These are phyloP conservation scores for Nothoprocta pentlandii DNA, from an alignment of 2,113 vertebrate genomes.

Conservation along the genomic window DNA sequence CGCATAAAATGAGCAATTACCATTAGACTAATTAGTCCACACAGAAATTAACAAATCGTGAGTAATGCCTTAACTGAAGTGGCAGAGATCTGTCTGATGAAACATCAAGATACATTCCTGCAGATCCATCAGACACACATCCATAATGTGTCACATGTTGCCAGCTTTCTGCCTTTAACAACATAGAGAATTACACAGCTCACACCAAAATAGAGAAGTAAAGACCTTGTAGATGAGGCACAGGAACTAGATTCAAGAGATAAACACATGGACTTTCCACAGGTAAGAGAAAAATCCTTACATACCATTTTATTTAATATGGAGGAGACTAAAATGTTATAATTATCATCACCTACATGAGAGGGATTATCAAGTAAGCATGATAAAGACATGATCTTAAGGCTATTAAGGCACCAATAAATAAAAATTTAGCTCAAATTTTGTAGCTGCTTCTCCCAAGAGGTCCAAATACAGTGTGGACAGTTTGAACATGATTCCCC, in stretches of 20 bases:
- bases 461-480: background rate
- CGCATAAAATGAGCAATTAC: background rate
- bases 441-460: background rate
- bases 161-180: background rate
- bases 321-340: background rate
- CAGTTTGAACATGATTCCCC: rapidly evolving
- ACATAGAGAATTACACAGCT: background rate
- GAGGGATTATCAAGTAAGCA: background rate
- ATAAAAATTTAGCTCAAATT: background rate
- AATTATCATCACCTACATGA: background rate
- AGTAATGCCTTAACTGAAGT: background rate
- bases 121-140: rapidly evolving
- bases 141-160: background rate
- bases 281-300: background rate
- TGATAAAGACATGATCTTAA: background rate
- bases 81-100: background rate
- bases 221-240: background rate
- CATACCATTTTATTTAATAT: background rate
- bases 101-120: background rate
- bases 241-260: background rate
- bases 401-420: background rate
- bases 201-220: background rate
- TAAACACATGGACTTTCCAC: background rate
- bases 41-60: background rate
- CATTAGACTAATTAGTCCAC: background rate